Evolutionary conservation across 2,888 invertebrate species (phyloP).

Genomic region (Drosophila yooni): DNA sequence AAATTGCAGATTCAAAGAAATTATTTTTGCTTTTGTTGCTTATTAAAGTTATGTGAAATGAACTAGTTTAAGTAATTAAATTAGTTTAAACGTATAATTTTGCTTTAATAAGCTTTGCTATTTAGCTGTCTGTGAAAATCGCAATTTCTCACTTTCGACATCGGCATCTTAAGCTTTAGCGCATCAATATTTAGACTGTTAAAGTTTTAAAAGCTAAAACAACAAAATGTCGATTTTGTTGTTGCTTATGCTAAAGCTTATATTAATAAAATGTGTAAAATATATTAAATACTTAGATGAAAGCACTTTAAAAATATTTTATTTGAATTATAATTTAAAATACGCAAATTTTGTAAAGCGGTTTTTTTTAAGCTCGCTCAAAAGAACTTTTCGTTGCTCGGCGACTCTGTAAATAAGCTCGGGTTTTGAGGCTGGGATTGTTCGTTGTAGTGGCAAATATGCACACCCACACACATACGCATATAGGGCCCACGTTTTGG

Average conservation of each 20-base stretch:
- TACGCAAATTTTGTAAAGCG: constrained; percentile 18
- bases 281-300: not conserved
- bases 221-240: constrained; percentile 10
- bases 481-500: constrained; percentile 43
- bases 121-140: not conserved
- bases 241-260: constrained; percentile 33
- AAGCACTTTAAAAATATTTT: not conserved
- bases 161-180: constrained; percentile 68
- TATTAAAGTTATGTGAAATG: not conserved
- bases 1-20: not conserved
- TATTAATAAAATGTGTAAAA: constrained; percentile 6
- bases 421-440: constrained; percentile 30
- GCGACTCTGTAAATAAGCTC: constrained; percentile 39
- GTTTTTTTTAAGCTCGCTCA: constrained; percentile 33
- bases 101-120: constrained; percentile 23
- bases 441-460: not conserved
- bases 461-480: not conserved
- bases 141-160: constrained; percentile 2
- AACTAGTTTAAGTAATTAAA: not conserved
- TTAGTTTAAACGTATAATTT: not conserved
- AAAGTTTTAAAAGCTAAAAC: constrained; percentile 61
- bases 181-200: constrained; percentile 61
- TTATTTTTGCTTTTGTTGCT: not conserved
- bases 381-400: constrained; percentile 36
- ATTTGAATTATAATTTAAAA: not conserved